Percentiles rank a stretch among this genome's conserved stretches.
Conservation (phyloP, 2,888 invertebrate genomes). For the Orthosia cruda region DNA sequence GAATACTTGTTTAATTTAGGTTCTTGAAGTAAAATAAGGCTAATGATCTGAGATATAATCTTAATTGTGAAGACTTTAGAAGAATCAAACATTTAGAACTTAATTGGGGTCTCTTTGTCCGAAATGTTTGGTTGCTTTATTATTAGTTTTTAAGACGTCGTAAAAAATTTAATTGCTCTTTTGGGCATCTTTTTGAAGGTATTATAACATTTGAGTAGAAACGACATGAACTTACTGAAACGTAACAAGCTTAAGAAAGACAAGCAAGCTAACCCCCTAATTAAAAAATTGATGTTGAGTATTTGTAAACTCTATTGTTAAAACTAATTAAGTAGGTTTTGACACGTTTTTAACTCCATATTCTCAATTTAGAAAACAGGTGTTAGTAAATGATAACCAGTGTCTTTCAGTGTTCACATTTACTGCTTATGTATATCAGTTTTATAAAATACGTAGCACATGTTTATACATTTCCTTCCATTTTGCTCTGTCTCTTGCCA, state of each 20-base stretch:
- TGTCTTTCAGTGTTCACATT: neutral
- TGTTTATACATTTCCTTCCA: neutral
- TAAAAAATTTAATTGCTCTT: neutral
- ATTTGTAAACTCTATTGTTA: too few relatives aligned
- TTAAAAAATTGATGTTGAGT: too few relatives aligned
- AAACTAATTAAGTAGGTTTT: too few relatives aligned
- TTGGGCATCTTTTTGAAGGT: neutral
- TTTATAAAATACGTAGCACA: constrained; percentile 1
- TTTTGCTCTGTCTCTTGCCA: too few relatives aligned
- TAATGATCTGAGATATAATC: constrained; percentile 12
- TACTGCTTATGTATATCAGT: neutral
- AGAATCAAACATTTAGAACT: constrained; percentile 1
- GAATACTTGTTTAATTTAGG: neutral
- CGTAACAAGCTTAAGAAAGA: neutral
- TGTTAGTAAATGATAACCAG: neutral
- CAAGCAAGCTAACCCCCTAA: too few relatives aligned
- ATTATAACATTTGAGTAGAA: neutral
- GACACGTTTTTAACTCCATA: too few relatives aligned
- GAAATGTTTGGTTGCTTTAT: neutral
- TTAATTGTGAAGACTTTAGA: constrained; percentile 1
- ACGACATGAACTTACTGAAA: neutral
- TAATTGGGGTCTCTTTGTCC: constrained; percentile 12
- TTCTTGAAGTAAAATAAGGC: neutral
- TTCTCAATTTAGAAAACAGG: too few relatives aligned
- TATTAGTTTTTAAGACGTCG: neutral